Percentiles rank a stretch among this genome's conserved stretches.
These are phyloP conservation scores for Acanthaster planci DNA, from an alignment of 35 echinoderm and acorn worm genomes.

Conservation along the genomic window DNA sequence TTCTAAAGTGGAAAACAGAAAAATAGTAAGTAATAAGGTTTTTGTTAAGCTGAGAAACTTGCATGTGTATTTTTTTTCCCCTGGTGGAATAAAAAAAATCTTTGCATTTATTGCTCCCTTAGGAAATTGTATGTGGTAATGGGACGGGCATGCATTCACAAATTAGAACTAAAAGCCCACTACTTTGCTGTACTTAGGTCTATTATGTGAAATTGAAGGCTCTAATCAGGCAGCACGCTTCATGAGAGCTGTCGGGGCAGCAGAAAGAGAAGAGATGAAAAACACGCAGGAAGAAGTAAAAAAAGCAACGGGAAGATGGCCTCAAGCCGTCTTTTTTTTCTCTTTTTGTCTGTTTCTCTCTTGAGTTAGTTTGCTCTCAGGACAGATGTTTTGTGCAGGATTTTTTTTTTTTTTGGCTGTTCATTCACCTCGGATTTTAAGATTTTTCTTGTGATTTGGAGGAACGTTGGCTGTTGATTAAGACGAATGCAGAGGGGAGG, in stretches of 20 bases:
- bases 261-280: no score
- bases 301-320: background rate
- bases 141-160: conserved; percentile 6
- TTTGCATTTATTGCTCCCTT: background rate
- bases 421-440: conserved; percentile 1
- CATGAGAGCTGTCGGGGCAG: no score
- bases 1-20: no score
- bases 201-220: conserved; percentile 10
- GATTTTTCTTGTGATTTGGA: no score
- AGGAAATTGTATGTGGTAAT: conserved; percentile 5
- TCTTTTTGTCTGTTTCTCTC: no score
- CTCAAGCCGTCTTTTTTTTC: background rate
- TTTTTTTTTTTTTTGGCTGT: background rate
- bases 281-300: no score
- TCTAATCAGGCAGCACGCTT: background rate
- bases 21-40: no score
- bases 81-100: background rate
- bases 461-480: no score
- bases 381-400: background rate
- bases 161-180: conserved; percentile 20
- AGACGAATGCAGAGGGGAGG: no score
- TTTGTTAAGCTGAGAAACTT: no score
- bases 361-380: background rate
- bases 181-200: background rate
- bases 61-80: background rate